A percentile compares a stretch with the other conserved stretches of the same genome.
Conservation (phyloP, 1,140 invertebrate species). For the Pinna nobilis region DNA sequence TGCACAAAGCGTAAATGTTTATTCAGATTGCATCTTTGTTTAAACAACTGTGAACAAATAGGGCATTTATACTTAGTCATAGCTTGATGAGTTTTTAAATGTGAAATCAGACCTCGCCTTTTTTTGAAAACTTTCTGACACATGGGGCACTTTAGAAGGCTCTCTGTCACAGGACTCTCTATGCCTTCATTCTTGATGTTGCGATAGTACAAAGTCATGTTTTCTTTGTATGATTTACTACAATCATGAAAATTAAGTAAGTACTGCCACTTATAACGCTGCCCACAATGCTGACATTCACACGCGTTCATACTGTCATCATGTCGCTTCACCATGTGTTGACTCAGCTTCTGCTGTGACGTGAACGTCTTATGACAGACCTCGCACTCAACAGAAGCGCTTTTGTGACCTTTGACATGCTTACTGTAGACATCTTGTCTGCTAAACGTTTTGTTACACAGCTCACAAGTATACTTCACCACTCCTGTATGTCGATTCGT, state of each 20-base stretch:
- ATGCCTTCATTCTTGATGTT: background rate
- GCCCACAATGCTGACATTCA: slow-evolving; percentile 8
- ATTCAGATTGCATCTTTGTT: slow-evolving; percentile 66
- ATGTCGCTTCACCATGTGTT: background rate
- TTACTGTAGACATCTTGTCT: too few species aligned
- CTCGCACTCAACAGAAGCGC: too few species aligned
- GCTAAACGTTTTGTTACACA: too few species aligned
- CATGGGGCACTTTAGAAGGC: slow-evolving; percentile 33
- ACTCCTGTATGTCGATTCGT: too few species aligned
- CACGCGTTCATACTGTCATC: background rate
- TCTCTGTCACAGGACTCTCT: slow-evolving; percentile 78
- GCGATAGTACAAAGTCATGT: background rate
- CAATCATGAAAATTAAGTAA: slow-evolving; percentile 2
- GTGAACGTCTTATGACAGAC: too few species aligned
- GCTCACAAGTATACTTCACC: too few species aligned
- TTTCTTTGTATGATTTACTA: background rate
- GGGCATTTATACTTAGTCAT: slow-evolving; percentile 80
- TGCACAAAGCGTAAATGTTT: slow-evolving; percentile 41
- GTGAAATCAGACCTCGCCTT: slow-evolving; percentile 11
- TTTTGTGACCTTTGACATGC: too few species aligned
- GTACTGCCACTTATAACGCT: slow-evolving; percentile 3
- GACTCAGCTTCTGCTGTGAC: too few species aligned
- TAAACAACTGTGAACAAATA: slow-evolving; percentile 92
- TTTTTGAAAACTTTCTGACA: slow-evolving; percentile 48
- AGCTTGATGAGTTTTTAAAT: slow-evolving; percentile 85